Conservation (phyloP, 2,888 invertebrate genomes). For the Scaptomyza polygonia region DNA sequence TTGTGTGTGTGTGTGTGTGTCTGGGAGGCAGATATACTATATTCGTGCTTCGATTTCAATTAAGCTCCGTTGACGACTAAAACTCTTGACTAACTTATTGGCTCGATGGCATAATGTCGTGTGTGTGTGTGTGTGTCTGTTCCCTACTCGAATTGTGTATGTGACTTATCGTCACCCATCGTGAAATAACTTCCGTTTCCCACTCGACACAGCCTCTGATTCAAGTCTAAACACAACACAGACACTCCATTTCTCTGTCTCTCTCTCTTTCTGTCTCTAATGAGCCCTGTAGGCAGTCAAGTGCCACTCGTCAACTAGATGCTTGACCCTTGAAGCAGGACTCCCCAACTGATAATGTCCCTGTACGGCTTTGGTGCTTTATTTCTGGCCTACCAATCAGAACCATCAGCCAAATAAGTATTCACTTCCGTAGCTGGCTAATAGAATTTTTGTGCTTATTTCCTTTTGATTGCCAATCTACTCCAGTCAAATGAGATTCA, state of each 20-base stretch:
- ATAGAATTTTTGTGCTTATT: constrained; percentile 68
- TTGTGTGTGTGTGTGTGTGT: constrained; percentile 4
- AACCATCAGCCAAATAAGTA: constrained; percentile 58
- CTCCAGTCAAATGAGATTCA: constrained; percentile 73
- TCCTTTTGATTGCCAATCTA: constrained; percentile 72
- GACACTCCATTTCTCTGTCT: background rate
- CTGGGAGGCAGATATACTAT: constrained; percentile 1
- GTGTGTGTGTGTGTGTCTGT: background rate
- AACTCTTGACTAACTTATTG: constrained; percentile 59
- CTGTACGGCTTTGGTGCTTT: constrained; percentile 13
- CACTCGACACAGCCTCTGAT: constrained; percentile 35
- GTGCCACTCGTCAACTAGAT: constrained; percentile 60
- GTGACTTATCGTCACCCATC: constrained; percentile 74
- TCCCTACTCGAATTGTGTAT: constrained; percentile 53
- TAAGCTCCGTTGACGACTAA: constrained; percentile 20
- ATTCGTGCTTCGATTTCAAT: constrained; percentile 59
- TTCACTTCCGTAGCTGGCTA: constrained; percentile 64
- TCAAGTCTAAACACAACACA: background rate
- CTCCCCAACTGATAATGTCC: constrained; percentile 20
- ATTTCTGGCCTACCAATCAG: constrained; percentile 44
- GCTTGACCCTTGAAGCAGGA: constrained; percentile 75
- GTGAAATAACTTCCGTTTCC: constrained; percentile 74
- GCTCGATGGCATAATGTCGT: constrained; percentile 48
- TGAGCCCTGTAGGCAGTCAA: constrained; percentile 51
- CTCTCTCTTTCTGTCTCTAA: constrained; percentile 6